These are phyloP conservation scores for Lasioglossum calceatum DNA, from an alignment of 2,888 invertebrate species.

Conservation along the genomic window DNA sequence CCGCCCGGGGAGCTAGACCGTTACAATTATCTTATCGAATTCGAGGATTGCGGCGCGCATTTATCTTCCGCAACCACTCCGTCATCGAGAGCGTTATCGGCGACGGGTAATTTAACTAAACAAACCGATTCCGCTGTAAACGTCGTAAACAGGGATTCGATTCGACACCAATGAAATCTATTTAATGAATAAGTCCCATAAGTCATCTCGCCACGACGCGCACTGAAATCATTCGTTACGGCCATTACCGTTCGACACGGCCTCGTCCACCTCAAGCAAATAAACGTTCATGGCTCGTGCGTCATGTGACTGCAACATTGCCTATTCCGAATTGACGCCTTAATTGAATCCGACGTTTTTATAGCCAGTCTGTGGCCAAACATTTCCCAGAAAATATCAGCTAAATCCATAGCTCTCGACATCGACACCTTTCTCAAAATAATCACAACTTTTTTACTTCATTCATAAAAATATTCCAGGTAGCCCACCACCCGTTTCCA, in stretches of 20 bases:
- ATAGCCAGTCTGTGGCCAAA: not conserved
- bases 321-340: not conserved
- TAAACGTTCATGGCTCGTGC: constrained; percentile 27
- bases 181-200: constrained; percentile 67
- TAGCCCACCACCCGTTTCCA: not conserved
- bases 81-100: constrained; percentile 70
- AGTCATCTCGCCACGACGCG: constrained; percentile 54
- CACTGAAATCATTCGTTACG: constrained; percentile 59
- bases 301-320: not conserved
- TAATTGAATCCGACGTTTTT: not conserved
- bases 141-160: constrained; percentile 62
- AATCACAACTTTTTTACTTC: not conserved
- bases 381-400: not conserved
- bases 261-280: constrained; percentile 20
- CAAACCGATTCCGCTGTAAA: constrained; percentile 60
- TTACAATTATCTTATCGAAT: constrained; percentile 64
- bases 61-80: constrained; percentile 67
- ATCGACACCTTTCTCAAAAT: too few species aligned
- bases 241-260: constrained; percentile 5
- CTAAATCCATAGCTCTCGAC: fast-evolving
- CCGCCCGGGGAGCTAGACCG: constrained; percentile 16
- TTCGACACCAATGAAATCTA: constrained; percentile 67
- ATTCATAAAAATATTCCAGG: not conserved
- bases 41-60: constrained; percentile 60
- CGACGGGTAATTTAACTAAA: constrained; percentile 69